phyloP scores from a whole-genome alignment of 2,888 invertebrate genomes.

The Pantelozetes paolii region DNA sequence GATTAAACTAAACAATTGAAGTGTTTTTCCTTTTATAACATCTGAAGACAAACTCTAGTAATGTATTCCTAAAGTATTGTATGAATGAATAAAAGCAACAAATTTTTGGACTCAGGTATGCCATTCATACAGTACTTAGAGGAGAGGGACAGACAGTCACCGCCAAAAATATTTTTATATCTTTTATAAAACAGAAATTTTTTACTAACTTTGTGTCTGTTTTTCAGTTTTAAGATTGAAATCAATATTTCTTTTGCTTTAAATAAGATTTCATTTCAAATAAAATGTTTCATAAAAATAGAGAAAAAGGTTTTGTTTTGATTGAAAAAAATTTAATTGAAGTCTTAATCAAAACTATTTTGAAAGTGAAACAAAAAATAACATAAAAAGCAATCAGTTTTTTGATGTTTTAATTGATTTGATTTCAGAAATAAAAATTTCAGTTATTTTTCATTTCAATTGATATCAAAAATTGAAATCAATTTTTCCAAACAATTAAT shows the following conservation, averaged over 20 bases:
- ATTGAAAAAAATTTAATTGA: no score
- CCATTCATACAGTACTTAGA: neutral
- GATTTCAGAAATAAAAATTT: neutral
- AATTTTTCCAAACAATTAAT: neutral
- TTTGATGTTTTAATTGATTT: neutral
- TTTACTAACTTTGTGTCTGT: no score
- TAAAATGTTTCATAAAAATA: no score
- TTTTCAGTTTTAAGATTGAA: no score
- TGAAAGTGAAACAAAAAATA: neutral
- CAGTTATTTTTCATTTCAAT: neutral
- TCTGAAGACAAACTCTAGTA: neutral
- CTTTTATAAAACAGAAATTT: no score
- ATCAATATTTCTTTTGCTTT: no score
- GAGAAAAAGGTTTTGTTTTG: neutral
- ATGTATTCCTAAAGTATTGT: neutral
- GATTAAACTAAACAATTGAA: conserved; percentile 19
- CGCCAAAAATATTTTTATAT: no score
- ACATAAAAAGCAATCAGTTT: neutral
- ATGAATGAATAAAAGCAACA: neutral
- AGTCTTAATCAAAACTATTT: neutral
- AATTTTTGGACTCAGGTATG: neutral
- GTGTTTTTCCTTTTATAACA: neutral
- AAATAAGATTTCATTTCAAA: no score
- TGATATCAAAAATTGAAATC: neutral
- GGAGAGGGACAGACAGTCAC: no score